Evolutionary conservation across 2,113 vertebrate genomes (phyloP).

Genomic region (Astur gentilis): DNA sequence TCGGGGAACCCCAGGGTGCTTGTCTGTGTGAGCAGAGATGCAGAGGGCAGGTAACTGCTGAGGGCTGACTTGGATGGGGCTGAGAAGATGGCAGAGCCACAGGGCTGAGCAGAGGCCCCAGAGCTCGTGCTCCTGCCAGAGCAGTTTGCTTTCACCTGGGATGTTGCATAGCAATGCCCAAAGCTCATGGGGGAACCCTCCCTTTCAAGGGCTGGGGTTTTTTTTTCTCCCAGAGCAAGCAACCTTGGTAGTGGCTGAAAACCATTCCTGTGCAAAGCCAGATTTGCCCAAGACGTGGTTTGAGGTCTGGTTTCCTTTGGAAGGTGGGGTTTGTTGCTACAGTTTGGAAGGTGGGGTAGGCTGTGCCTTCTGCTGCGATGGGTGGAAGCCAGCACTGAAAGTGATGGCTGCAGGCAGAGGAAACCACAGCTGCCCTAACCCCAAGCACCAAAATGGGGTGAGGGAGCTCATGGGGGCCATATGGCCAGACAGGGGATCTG

Average conservation of each 20-base stretch:
- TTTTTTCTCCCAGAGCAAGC: background rate
- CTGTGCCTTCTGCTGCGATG: background rate
- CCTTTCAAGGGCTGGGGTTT: background rate
- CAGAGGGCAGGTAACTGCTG: background rate
- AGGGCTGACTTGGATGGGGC: background rate
- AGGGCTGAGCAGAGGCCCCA: background rate
- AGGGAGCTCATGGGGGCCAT: background rate
- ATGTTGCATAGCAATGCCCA: background rate
- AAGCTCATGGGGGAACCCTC: background rate
- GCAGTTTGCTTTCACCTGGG: background rate
- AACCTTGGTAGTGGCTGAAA: background rate
- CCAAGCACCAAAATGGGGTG: background rate
- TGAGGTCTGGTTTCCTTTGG: background rate
- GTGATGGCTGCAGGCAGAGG: background rate
- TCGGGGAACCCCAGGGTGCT: background rate
- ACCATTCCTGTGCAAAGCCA: background rate
- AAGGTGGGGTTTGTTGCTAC: background rate
- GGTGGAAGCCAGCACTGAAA: background rate
- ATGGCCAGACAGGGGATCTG: background rate
- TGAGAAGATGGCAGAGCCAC: background rate
- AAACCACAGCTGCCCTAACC: background rate
- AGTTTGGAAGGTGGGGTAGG: background rate
- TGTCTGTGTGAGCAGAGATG: background rate
- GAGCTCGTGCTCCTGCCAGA: fast-evolving
- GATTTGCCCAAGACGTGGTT: background rate